Conservation (phyloP, 1,140 invertebrate genomes). For the Solenopsis invicta region DNA sequence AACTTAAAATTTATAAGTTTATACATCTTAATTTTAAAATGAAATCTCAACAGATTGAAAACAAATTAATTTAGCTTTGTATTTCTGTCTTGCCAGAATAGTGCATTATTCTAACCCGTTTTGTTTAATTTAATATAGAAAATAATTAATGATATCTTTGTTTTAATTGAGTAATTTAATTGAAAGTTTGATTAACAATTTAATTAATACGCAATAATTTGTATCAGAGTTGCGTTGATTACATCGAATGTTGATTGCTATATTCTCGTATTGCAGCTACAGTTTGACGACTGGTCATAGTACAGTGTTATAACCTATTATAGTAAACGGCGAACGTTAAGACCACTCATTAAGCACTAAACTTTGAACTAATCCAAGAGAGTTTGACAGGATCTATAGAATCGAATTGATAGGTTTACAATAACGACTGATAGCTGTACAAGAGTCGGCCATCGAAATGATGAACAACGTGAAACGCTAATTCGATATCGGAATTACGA, state of each 20-base stretch:
- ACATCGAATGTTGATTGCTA: not conserved
- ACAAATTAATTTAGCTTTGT: not conserved
- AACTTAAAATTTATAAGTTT: slow-evolving; percentile 2
- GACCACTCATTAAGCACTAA: slow-evolving; percentile 41
- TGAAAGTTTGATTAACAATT: slow-evolving; percentile 18
- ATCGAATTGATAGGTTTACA: slow-evolving; percentile 31
- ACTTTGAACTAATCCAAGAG: slow-evolving; percentile 28
- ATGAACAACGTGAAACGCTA: not conserved
- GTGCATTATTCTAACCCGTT: not conserved
- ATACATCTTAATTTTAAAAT: not conserved
- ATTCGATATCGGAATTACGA: slow-evolving; percentile 15
- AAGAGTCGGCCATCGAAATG: not conserved
- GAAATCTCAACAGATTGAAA: not conserved
- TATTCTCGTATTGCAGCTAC: not conserved
- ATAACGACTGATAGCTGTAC: slow-evolving; percentile 19
- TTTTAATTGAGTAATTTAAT: slow-evolving; percentile 3
- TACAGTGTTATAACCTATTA: not conserved
- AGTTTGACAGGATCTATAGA: slow-evolving; percentile 9
- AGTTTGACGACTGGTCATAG: not conserved
- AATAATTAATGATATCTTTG: not conserved
- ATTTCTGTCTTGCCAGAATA: not conserved
- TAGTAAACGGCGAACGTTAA: slow-evolving; percentile 39
- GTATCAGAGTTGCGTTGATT: not conserved
- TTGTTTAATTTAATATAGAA: slow-evolving; percentile 16
- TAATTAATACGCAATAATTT: slow-evolving; percentile 31